phyloP scores from a whole-genome alignment of 2,113 vertebrate genomes.

The Maccullochella peelii region DNA sequence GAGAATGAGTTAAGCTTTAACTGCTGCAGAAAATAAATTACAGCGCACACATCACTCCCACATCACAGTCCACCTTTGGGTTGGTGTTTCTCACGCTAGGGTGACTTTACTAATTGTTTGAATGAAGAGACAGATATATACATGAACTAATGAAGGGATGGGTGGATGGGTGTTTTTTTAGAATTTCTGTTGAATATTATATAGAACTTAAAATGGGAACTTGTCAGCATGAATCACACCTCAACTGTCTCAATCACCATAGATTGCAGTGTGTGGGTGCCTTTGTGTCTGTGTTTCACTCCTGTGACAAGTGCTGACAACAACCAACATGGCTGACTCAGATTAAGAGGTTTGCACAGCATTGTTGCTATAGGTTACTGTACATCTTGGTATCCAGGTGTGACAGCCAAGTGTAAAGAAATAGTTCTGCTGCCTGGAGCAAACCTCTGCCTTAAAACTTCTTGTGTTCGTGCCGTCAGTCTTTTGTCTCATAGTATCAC shows the following conservation, averaged over 20 bases:
- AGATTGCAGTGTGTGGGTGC: background rate
- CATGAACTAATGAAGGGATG: background rate
- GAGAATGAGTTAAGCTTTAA: conserved; percentile 11
- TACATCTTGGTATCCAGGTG: conserved; percentile 64
- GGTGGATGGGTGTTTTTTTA: background rate
- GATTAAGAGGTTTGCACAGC: conserved; percentile 29
- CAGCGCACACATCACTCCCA: background rate
- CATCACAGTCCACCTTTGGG: conserved; percentile 10
- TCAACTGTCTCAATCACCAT: background rate
- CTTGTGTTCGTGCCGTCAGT: conserved; percentile 29
- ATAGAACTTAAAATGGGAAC: background rate
- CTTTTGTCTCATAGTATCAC: conserved; percentile 56
- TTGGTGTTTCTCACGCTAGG: conserved; percentile 29
- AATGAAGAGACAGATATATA: conserved; percentile 29
- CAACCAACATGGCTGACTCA: conserved; percentile 46
- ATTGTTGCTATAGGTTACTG: conserved; percentile 59
- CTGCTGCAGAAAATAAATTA: conserved; percentile 33
- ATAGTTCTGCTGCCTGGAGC: conserved; percentile 58
- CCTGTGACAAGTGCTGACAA: conserved; percentile 52
- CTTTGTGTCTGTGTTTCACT: conserved; percentile 29
- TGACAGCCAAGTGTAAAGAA: conserved; percentile 47
- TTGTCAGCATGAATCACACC: conserved; percentile 9
- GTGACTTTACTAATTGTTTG: conserved; percentile 22
- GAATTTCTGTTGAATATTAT: background rate
- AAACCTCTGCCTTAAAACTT: conserved; percentile 31